Evolutionary conservation across 2,113 vertebrate species (phyloP), one percentile per base, ranked within the genome.

Genomic region (Peucedramus taeniatus): DNA sequence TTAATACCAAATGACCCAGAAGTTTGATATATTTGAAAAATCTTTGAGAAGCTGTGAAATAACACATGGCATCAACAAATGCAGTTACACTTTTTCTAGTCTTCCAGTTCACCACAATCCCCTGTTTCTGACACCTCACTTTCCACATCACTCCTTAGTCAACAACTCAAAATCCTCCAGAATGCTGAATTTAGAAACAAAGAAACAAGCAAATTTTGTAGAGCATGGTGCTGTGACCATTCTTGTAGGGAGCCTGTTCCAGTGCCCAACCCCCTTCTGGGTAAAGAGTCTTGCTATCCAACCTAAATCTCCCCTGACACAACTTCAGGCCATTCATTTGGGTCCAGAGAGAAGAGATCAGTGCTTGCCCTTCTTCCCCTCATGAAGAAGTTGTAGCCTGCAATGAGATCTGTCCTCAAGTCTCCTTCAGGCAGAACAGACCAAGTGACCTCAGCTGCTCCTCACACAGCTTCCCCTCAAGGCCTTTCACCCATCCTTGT

Each of bases 381-480:
- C 30, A 28, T 1, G 1, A 53, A 30, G 28, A 87, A 70, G 64
- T 13, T 39, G 24, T 13, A 53, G 24, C 15, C 15, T 70, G 15
- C 15, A 30, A 20, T n/a, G 24, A 63, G 3, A 3, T 39, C 28
- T 53, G 8, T 26, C 15, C 33, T 77, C 37, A 12, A 33, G 37
- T 59, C 47, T 78, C 6, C 8, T 51, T 26, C 35, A 56, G 49
- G 49, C 24, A 35, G 26, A 71, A 40, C 20, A 63, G 13, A 64
- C 16, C 30, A 71, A 79, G 16, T 40, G 20, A 63, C 6, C 23
- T 63, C 39, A 21, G 2, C 28, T 2, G 1, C 33, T 37, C 13
- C n/a, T 71, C n/a, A 35, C 1, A 40, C 0, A 1, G 3, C 26
- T 63, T 71, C 11, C 17, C 9, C 30, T 49, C 49, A 71, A 49